Evolutionary conservation across 2,797 vertebrate genomes (phyloP), one percentile per base, ranked within the genome.

Genomic region (Epinephelus malabaricus): DNA sequence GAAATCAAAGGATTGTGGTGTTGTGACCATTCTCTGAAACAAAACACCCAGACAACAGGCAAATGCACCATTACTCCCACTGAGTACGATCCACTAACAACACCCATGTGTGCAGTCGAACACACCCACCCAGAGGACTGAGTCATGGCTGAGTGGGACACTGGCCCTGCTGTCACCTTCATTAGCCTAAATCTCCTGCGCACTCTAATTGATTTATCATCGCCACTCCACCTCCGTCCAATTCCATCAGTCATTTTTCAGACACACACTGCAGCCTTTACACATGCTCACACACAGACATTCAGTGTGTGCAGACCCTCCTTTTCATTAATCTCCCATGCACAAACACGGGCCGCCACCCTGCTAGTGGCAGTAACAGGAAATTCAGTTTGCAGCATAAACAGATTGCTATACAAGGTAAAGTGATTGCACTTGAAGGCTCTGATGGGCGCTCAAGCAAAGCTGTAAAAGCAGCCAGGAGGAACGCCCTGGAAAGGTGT

Each of bases 191-290:
- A 87, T 90, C 83, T 81, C 64, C 67, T 49, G 61, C 30, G 11
- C 88, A 86, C 78, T 86, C 64, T 90, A 92, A 94, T 93, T 91
- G 91, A 94, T 92, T 93, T 87, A 92, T 90, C 81, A 92, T 89
- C 53, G 61, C 73, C 78, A 76, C 72, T 85, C 79, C 69, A 86
- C 86, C 78, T 77, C 80, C 40, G 18, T 87, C 82, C 72, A 84
- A 17, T 79, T 76, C 79, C 77, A 82, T 87, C 86, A 83, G 51
- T 74, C 76, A 77, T 83, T 70, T 79, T 59, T 72, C 72, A 62
- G 69, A 82, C 68, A 63, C 60, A 61, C 81, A 45, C 38, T 17
- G 17, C 49, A 70, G 54, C 50, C 17, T 3, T 1, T 45, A 38
- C 55, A 55, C 21, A 23, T n/a, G 50, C 58, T 55, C 40, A 4